phyloP scores from a whole-genome alignment of 2,113 vertebrate species.

The Myotis davidii region DNA sequence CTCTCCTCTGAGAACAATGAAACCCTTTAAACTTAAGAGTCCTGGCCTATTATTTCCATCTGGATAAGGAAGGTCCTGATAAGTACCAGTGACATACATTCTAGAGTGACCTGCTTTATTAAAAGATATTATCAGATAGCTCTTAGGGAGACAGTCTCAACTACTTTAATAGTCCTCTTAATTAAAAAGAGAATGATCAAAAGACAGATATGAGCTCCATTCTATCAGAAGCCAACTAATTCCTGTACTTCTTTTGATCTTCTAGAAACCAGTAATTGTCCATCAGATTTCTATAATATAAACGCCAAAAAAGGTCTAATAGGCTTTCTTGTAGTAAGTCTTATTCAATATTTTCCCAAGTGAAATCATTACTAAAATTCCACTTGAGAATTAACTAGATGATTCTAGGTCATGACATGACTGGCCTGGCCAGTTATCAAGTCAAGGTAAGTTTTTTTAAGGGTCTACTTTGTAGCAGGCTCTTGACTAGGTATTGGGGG shows the following conservation, averaged over 20 bases:
- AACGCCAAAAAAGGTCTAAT: slow-evolving; percentile 21
- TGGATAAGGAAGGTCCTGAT: background rate
- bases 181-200: slow-evolving; percentile 66
- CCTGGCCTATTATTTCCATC: background rate
- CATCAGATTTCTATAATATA: background rate
- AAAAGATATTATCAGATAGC: slow-evolving; percentile 48
- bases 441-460: background rate
- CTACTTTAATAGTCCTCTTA: slow-evolving; percentile 36
- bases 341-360: background rate
- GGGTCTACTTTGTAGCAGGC: background rate
- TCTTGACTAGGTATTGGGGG: background rate
- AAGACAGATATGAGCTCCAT: slow-evolving; percentile 23
- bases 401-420: background rate
- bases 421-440: background rate
- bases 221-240: background rate
- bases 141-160: background rate
- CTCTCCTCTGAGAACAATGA: slow-evolving; percentile 42
- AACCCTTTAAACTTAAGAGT: background rate
- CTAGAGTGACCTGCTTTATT: slow-evolving; percentile 18
- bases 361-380: slow-evolving; percentile 47
- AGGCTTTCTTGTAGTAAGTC: slow-evolving; percentile 8
- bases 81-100: slow-evolving; percentile 20
- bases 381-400: background rate
- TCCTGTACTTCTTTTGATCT: slow-evolving; percentile 17
- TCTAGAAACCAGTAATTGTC: slow-evolving; percentile 21